Percentiles rank a stretch among this genome's conserved stretches.
These are phyloP conservation scores for Notoglanidium macrostoma DNA, from an alignment of 2,797 vertebrate species.

Conservation along the genomic window DNA sequence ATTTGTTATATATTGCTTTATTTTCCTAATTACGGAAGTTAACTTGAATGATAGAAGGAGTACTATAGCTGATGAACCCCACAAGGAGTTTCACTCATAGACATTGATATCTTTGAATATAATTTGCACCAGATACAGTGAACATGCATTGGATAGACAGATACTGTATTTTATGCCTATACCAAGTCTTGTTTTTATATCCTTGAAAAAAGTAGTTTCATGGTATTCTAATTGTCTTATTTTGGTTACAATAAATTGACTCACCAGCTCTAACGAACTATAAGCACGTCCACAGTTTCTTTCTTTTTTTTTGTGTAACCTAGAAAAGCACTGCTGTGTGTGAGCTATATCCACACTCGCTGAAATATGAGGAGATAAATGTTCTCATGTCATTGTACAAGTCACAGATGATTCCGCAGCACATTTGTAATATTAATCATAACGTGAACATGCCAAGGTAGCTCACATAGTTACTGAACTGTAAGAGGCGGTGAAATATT, in stretches of 20 bases:
- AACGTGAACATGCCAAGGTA: constrained; percentile 67
- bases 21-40: constrained; percentile 43
- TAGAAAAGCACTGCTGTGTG: neutral
- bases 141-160: constrained; percentile 7
- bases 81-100: constrained; percentile 17
- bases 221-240: constrained; percentile 7
- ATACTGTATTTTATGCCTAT: neutral
- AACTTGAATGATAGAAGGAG: constrained; percentile 42
- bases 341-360: constrained; percentile 4
- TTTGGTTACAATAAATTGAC: constrained; percentile 24
- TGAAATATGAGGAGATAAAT: constrained; percentile 34
- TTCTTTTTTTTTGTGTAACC: neutral
- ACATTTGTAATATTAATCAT: constrained; percentile 64
- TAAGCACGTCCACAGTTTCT: neutral
- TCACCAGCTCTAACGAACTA: neutral
- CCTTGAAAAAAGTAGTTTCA: constrained; percentile 11
- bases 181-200: constrained; percentile 26
- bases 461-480: constrained; percentile 67
- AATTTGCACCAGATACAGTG: constrained; percentile 1
- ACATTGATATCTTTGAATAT: neutral
- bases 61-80: constrained; percentile 6
- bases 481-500: constrained; percentile 67
- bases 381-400: constrained; percentile 38
- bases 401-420: constrained; percentile 44
- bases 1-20: constrained; percentile 42